Conservation (phyloP, 2,113 vertebrate species). For the Xiphophorus couchianus region DNA sequence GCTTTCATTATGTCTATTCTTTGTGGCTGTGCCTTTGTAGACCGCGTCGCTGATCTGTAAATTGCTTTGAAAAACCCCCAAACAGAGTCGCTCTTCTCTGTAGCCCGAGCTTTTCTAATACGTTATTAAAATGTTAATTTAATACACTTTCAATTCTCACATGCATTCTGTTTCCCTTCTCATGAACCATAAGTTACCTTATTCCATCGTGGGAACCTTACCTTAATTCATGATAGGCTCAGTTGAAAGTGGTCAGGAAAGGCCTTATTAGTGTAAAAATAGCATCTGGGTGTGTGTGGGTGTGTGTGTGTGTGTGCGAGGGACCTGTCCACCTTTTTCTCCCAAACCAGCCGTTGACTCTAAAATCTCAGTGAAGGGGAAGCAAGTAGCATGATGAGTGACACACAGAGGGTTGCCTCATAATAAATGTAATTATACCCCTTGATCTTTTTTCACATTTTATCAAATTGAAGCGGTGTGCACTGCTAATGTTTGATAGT, state of each 20-base stretch:
- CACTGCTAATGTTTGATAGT: no score
- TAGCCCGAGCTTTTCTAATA: background rate
- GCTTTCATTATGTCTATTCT: background rate
- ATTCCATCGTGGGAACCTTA: background rate
- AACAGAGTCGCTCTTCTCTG: background rate
- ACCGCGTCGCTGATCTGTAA: background rate
- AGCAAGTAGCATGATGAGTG: no score
- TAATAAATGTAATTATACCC: no score
- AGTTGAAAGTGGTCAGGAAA: conserved; percentile 3
- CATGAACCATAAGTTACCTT: background rate
- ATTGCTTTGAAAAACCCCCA: background rate
- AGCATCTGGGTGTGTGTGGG: background rate
- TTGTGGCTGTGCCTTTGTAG: background rate
- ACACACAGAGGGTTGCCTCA: no score
- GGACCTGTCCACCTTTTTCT: background rate
- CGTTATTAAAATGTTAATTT: conserved; percentile 7
- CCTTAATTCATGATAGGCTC: conserved; percentile 1
- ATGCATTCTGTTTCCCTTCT: background rate
- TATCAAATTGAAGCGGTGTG: no score
- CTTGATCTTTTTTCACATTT: no score
- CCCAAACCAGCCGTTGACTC: background rate
- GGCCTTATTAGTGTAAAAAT: conserved; percentile 15
- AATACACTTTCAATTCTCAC: background rate
- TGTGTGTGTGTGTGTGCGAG: background rate
- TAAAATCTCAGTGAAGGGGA: no score